Base-by-base conservation (phyloP, 2,113 vertebrate genomes). In the Oryzias curvinotus region DNA sequence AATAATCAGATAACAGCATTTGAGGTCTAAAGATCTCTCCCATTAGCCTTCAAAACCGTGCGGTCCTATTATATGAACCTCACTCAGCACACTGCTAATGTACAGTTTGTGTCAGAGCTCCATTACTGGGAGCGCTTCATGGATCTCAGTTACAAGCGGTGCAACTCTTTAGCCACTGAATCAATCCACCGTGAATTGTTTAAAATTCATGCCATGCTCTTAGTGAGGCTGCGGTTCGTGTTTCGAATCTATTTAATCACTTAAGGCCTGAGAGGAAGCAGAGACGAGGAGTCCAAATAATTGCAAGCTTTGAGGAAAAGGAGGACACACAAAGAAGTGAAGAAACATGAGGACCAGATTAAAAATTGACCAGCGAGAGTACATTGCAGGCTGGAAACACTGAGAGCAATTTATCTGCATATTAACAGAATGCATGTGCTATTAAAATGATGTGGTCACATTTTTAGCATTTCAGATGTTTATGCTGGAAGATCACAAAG, bases 221-320 rank as follows among this genome's bases (percentile, higher is more conserved):
- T 83, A 86, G 78, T 17, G 54, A 18, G 18, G 54, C 80, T 52
- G 75, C 14, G 19, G 82, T 72, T 83, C 73, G 7, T 56, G 71
- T 86, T 86, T 84, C 50, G 49, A 68, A 86, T 86, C 80, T 78
- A 80, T 83, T 81, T 86, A 87, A 89, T 87, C 81, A 86, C 85
- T 89, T 87, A 85, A 61, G 74, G 57, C 49, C 48, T 61, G 61
- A 71, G 69, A 47, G 59, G 57, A 47, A 13, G 53, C 46, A 4
- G 61, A 28, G 61, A 65, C 30, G 67, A 45, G 63, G 55, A 58
- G 45, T 52, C 62, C 55, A 23, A 53, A 44, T 26, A 50, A 64
- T 19, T 65, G 55, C 36, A 43, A 77, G 44, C 44, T 51, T 50
- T 55, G n/a, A 14, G 41, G 26, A 4, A 57, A 43, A 30, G n/a